phyloP scores from a whole-genome alignment of 2,113 vertebrate species.

The Sitta europaea region DNA sequence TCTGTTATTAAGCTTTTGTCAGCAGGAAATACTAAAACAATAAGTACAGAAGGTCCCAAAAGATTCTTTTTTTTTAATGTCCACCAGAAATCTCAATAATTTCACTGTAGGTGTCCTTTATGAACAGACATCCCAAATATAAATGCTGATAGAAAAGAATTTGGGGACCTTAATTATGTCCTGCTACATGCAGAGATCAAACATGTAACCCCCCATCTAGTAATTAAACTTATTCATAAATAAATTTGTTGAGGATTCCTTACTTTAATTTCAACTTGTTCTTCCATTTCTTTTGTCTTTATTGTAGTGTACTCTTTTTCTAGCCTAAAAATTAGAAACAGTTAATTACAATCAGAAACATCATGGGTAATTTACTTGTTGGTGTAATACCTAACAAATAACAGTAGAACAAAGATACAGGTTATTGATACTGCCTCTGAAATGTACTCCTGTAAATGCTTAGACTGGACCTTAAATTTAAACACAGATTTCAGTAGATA shows the following conservation, averaged over 20 bases:
- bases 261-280: slow-evolving; percentile 99
- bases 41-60: background rate
- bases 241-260: background rate
- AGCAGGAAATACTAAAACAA: background rate
- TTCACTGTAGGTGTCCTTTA: background rate
- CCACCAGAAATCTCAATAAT: background rate
- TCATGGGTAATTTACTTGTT: background rate
- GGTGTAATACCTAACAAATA: background rate
- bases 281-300: slow-evolving; percentile 99
- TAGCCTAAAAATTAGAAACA: slow-evolving; percentile 77
- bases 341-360: background rate
- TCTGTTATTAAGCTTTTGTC: background rate
- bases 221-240: background rate
- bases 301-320: slow-evolving; percentile 99
- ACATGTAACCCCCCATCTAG: background rate
- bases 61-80: background rate
- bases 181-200: background rate
- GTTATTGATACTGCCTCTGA: background rate
- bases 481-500: background rate
- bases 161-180: background rate
- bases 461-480: background rate
- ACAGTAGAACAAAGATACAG: background rate
- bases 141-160: background rate
- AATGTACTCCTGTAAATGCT: background rate
- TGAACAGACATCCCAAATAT: background rate